phyloP scores from a whole-genome alignment of 2,113 vertebrate species.

The Peromyscus polionotus region DNA sequence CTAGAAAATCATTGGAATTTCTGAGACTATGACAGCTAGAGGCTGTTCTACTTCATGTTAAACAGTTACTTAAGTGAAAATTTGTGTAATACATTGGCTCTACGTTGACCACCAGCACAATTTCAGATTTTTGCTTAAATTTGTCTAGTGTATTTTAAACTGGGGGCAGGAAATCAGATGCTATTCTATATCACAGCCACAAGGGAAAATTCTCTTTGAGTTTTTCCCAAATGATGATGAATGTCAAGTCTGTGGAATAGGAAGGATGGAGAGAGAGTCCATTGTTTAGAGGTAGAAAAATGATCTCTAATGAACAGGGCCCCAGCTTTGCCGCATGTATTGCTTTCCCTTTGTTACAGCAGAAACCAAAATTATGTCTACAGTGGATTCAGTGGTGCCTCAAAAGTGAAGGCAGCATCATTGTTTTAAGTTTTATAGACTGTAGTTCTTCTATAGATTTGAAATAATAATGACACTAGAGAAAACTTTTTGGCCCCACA shows the following conservation, averaged over 20 bases:
- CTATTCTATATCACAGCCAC: constrained; percentile 22
- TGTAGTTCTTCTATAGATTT: constrained; percentile 39
- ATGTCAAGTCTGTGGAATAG: constrained; percentile 16
- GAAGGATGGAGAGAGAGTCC: not conserved
- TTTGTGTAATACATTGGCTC: not conserved
- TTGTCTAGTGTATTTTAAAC: not conserved
- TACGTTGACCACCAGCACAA: not conserved
- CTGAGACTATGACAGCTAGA: not conserved
- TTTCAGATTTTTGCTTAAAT: not conserved
- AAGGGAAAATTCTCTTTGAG: not conserved
- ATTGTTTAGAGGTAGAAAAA: not conserved
- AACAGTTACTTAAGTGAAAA: not conserved
- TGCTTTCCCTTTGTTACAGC: constrained; percentile 66
- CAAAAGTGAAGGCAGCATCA: not conserved
- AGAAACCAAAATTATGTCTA: constrained; percentile 32
- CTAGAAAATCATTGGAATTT: not conserved
- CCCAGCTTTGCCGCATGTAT: constrained; percentile 68
- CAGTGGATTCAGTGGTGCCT: not conserved
- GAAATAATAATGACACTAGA: constrained; percentile 10
- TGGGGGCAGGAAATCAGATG: not conserved
- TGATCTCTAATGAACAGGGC: constrained; percentile 61
- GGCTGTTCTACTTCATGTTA: not conserved
- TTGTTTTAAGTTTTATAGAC: constrained; percentile 38
- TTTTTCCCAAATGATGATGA: constrained; percentile 51
- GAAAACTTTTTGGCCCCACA: constrained; percentile 14